Percentiles rank a stretch among this genome's conserved stretches.
phyloP scores from a whole-genome alignment of 2,888 invertebrate genomes.

The Cybosia mesomella region DNA sequence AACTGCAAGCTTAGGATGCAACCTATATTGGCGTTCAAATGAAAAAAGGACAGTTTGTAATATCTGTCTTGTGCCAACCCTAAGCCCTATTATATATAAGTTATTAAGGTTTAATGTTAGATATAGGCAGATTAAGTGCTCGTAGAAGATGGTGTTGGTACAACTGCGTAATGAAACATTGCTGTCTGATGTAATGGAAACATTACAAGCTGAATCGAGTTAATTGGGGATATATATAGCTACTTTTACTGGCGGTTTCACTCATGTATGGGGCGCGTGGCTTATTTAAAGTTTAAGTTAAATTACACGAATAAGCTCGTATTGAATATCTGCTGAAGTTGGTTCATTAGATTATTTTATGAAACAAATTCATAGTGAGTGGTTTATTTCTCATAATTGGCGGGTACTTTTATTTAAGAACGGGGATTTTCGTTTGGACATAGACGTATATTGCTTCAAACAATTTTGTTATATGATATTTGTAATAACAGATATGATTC shows the following conservation, averaged over 20 bases:
- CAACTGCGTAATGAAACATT: conserved; percentile 16
- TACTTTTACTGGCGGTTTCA: not conserved
- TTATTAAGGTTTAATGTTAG: conserved; percentile 18
- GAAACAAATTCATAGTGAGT: no score
- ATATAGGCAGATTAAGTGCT: conserved; percentile 16
- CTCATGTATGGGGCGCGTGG: not conserved
- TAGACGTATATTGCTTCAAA: no score
- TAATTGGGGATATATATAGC: not conserved
- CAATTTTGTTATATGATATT: no score
- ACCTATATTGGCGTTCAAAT: no score
- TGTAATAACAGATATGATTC: no score
- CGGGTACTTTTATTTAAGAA: no score
- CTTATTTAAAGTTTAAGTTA: not conserved
- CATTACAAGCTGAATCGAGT: conserved; percentile 5
- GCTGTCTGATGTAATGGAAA: conserved; percentile 16
- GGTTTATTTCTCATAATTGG: no score
- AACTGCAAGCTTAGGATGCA: no score
- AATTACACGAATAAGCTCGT: no score
- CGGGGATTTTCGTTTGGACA: no score
- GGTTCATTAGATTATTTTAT: no score
- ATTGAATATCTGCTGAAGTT: no score
- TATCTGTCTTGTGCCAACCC: conserved; percentile 6
- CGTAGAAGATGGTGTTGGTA: conserved; percentile 14
- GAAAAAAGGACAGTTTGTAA: not conserved
- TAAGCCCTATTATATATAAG: conserved; percentile 12